phyloP scores from a whole-genome alignment of 2,797 vertebrate species.

The Streptopelia turtur region DNA sequence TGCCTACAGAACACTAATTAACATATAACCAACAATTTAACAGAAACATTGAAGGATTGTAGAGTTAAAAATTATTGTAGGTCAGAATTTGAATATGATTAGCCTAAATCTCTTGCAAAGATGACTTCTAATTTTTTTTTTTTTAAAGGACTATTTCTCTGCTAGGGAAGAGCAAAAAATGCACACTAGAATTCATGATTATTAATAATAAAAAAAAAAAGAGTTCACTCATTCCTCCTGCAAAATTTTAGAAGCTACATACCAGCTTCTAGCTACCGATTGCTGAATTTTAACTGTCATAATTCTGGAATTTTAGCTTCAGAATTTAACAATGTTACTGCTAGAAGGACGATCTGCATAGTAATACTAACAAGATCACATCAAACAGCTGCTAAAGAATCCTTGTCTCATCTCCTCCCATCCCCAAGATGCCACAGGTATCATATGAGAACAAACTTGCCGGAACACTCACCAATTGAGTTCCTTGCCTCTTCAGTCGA shows the following conservation, averaged over 20 bases:
- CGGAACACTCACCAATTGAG: slow-evolving; percentile 89
- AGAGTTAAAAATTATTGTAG: background rate
- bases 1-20: background rate
- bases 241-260: background rate
- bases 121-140: background rate
- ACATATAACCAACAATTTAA: background rate
- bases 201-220: background rate
- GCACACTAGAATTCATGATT: background rate
- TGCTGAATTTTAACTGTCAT: background rate
- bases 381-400: background rate
- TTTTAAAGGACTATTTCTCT: background rate
- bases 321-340: background rate
- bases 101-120: background rate
- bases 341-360: background rate
- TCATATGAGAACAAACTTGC: background rate
- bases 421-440: background rate
- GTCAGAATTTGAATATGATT: background rate
- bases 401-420: background rate
- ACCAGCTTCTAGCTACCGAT: background rate
- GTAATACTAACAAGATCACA: background rate
- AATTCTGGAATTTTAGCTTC: background rate
- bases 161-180: background rate
- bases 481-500: slow-evolving; percentile 96
- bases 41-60: background rate
- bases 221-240: background rate